phyloP scores from a whole-genome alignment of 2,888 invertebrate species.

The Prenolepis imparis region DNA sequence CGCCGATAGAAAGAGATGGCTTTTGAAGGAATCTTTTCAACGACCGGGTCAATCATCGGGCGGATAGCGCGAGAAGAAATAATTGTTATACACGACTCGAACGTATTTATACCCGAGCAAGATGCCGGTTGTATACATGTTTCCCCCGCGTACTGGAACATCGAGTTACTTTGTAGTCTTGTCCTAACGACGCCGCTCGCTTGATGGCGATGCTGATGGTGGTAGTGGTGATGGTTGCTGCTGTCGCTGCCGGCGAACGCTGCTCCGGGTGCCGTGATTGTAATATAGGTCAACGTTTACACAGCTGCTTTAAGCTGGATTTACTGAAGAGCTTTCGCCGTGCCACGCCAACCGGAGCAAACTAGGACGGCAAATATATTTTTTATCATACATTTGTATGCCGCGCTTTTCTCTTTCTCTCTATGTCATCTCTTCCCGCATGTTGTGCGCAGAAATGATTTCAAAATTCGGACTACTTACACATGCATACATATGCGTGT shows the following conservation, averaged over 20 bases:
- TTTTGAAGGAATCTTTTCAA: conserved; percentile 25
- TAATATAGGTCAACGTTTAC: conserved; percentile 86
- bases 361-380: conserved; percentile 84
- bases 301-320: conserved; percentile 85
- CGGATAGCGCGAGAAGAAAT: conserved; percentile 55
- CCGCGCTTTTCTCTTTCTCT: conserved; percentile 58
- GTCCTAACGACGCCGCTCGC: conserved; percentile 29
- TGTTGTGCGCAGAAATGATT: conserved; percentile 17
- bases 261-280: conserved; percentile 79
- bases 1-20: conserved; percentile 37
- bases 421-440: conserved; percentile 45
- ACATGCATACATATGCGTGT: not conserved
- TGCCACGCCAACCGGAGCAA: conserved; percentile 82
- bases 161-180: conserved; percentile 66
- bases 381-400: conserved; percentile 68
- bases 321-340: conserved; percentile 84
- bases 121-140: conserved; percentile 22
- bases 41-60: conserved; percentile 50
- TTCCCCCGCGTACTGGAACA: conserved; percentile 45
- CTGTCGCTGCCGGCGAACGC: conserved; percentile 48
- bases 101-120: conserved; percentile 43
- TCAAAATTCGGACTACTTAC: not conserved
- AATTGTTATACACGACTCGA: conserved; percentile 54
- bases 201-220: conserved; percentile 34
- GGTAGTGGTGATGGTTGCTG: conserved; percentile 62